A percentile compares a stretch with the other conserved stretches of the same genome.
Conservation (phyloP, 2,797 vertebrate species). For the Spatula versicolor region DNA sequence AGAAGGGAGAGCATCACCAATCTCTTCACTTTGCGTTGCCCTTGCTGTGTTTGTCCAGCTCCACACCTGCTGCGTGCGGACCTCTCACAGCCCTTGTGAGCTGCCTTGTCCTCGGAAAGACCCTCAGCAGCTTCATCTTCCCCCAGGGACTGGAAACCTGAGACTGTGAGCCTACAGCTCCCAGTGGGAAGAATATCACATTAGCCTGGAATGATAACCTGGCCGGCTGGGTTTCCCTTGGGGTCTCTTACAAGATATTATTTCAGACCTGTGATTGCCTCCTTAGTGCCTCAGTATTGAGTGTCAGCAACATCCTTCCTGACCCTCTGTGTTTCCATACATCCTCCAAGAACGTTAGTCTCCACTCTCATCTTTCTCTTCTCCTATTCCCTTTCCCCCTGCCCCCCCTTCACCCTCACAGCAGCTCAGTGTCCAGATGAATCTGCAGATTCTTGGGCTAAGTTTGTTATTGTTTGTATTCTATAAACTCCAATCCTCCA, state of each 20-base stretch:
- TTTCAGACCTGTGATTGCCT: background rate
- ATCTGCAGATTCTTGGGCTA: background rate
- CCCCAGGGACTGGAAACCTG: conserved; percentile 39
- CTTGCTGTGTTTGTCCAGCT: background rate
- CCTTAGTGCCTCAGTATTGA: background rate
- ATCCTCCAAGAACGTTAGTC: background rate
- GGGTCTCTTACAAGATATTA: background rate
- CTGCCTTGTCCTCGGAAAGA: background rate
- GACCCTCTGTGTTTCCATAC: background rate
- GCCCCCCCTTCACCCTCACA: background rate
- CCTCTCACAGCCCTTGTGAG: background rate
- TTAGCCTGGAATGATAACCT: conserved; percentile 32
- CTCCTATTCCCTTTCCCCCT: background rate
- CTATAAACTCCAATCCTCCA: background rate
- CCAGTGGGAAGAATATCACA: background rate
- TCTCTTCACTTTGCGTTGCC: background rate
- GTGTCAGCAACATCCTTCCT: background rate
- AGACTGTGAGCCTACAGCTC: background rate
- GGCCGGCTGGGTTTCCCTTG: background rate
- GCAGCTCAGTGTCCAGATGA: background rate
- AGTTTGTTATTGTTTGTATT: background rate
- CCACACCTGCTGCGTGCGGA: rapidly evolving
- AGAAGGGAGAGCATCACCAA: background rate
- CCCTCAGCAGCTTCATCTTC: background rate
- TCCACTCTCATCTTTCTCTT: background rate